Percentiles rank a stretch among this genome's conserved stretches.
Conservation (phyloP, 2,797 vertebrate genomes). For the Denticeps clupeoides region DNA sequence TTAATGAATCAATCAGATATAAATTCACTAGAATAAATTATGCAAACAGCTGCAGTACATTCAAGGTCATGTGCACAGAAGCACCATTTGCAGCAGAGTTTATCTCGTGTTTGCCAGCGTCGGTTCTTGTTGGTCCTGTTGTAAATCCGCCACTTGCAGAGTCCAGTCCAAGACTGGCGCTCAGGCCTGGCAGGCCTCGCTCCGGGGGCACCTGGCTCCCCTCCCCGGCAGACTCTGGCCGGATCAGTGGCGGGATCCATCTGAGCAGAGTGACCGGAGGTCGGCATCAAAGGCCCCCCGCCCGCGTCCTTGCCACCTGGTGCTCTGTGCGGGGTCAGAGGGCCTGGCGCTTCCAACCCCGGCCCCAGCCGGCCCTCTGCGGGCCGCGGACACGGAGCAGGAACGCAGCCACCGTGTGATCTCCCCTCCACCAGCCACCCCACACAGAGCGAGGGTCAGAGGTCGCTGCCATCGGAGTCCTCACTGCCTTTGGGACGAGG, state of each 20-base stretch:
- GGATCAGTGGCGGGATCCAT: conserved; percentile 46
- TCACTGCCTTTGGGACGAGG: conserved; percentile 36
- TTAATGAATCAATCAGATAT: too few species aligned
- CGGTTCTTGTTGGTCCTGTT: conserved; percentile 10
- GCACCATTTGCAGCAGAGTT: conserved; percentile 3
- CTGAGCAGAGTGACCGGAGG: conserved; percentile 46
- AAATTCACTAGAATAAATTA: too few species aligned
- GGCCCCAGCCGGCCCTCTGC: conserved; percentile 31
- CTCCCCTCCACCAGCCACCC: conserved; percentile 33
- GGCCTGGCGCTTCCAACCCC: conserved; percentile 25
- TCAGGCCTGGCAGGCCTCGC: conserved; percentile 30
- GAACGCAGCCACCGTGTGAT: conserved; percentile 43
- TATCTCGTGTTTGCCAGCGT: conserved; percentile 29
- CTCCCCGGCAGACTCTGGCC: conserved; percentile 41
- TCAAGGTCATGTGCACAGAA: too few species aligned
- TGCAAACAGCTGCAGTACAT: too few species aligned
- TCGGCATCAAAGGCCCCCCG: conserved; percentile 59
- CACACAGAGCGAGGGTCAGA: conserved; percentile 40
- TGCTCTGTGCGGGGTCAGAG: conserved; percentile 37
- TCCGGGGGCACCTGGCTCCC: conserved; percentile 48
- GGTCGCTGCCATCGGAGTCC: conserved; percentile 44
- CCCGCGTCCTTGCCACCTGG: conserved; percentile 55
- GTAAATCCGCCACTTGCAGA: conserved; percentile 32
- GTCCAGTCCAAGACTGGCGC: conserved; percentile 38
- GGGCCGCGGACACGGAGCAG: conserved; percentile 45